phyloP scores from a whole-genome alignment of 2,113 vertebrate genomes.

The Protobothrops mucrosquamatus region DNA sequence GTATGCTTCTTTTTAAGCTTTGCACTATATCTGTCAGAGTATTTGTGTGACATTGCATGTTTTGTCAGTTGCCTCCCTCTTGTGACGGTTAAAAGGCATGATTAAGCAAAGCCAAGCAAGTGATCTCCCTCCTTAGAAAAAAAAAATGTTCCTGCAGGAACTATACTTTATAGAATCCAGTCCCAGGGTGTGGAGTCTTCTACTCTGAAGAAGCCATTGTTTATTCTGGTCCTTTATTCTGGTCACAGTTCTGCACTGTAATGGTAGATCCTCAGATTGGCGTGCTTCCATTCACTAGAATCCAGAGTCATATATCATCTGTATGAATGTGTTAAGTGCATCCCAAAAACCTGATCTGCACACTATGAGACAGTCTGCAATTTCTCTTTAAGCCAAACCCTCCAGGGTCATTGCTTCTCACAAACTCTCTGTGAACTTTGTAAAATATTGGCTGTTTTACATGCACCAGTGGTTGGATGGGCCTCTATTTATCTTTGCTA shows the following conservation, averaged over 20 bases:
- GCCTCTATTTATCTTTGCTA: constrained; percentile 69
- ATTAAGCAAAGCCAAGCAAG: neutral
- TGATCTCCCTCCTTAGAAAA: neutral
- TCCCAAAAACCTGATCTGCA: neutral
- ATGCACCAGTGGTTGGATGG: constrained; percentile 58
- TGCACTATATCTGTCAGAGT: neutral
- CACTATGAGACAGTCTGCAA: neutral
- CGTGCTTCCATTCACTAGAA: neutral
- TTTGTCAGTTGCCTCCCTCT: neutral
- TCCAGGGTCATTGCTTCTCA: constrained; percentile 54
- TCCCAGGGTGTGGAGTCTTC: neutral
- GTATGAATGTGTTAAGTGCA: neutral
- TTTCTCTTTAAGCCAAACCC: constrained; percentile 40
- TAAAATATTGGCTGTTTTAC: constrained; percentile 61
- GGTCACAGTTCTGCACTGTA: neutral
- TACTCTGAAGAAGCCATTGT: neutral
- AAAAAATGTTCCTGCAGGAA: neutral
- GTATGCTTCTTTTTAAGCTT: neutral
- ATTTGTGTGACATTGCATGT: neutral
- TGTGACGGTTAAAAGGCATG: neutral
- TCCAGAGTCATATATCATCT: neutral
- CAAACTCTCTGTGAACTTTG: constrained; percentile 73
- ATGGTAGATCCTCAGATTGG: neutral
- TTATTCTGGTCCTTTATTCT: neutral
- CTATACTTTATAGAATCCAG: neutral